Conservation (phyloP, 2,113 vertebrate genomes). For the Oncorhynchus gorbuscha region DNA sequence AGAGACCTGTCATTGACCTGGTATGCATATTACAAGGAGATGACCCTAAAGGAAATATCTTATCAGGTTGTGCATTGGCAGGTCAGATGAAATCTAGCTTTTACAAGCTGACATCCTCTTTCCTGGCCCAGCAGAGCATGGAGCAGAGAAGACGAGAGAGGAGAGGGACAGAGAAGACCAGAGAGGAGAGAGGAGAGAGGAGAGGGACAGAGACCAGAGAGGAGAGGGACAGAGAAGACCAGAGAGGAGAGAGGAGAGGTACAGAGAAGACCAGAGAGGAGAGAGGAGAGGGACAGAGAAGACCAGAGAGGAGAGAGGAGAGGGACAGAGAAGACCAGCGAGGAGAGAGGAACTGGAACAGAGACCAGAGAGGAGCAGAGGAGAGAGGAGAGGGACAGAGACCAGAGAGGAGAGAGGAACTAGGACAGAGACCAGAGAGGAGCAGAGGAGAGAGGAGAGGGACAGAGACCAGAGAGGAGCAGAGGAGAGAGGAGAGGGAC, state of each 20-base stretch:
- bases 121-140: slow-evolving; percentile 41
- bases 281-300: background rate
- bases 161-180: background rate
- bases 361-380: too few species aligned
- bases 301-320: too few species aligned
- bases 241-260: too few species aligned
- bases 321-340: too few species aligned
- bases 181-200: too few species aligned
- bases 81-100: slow-evolving; percentile 41
- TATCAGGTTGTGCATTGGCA: slow-evolving; percentile 45
- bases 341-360: too few species aligned
- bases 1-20: slow-evolving; percentile 22
- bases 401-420: too few species aligned
- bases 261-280: background rate
- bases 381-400: background rate
- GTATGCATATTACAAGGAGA: slow-evolving; percentile 50
- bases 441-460: too few species aligned
- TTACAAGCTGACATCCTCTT: slow-evolving; percentile 59
- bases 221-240: background rate
- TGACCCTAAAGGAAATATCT: slow-evolving; percentile 51
- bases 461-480: too few species aligned
- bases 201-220: slow-evolving; percentile 1
- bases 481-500: too few species aligned
- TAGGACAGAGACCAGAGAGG: too few species aligned
- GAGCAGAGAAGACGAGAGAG: background rate